Evolutionary conservation across 2,888 invertebrate genomes (phyloP), one percentile per base, ranked within the genome.

Genomic region (Strigamia maritima): DNA sequence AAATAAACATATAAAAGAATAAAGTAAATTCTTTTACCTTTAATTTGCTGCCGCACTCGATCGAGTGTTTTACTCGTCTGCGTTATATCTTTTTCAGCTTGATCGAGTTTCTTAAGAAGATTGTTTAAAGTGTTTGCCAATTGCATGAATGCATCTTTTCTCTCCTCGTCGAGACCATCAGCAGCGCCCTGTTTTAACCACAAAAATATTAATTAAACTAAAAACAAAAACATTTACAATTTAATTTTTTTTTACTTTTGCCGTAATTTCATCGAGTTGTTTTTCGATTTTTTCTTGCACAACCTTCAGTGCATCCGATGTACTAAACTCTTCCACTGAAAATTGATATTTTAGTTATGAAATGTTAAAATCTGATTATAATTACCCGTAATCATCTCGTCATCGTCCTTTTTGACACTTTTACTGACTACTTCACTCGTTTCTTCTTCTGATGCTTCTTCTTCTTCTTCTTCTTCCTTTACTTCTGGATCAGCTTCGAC

Each of bases 101-200:
- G 82, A 65, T 85, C 84, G 31, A 85, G 81, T 80, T 84, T 84
- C 70, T 83, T 81, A 35, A 85, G 81, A 24, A 85, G 81, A 44
- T 82, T 83, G 81, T 83, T 83, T n/a, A 85, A 80, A 74, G 82
- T 80, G 19, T 19, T 35, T n/a, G 84, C 82, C 8, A 86, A 81
- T 40, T 84, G 82, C 65, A 80, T 80, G 54, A 83, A 82, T 0
- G 84, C 83, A 76, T 81, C 80, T 19, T 81, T 81, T 76, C 81
- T 79, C 7, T 82, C 82, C 74, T 84, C 82, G 12, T 83, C 82
- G 49, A 54, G 60, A 12, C 79, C 78, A 24, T 75, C 49, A 22
- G 26, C 14, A 19, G 49, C 3, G 3, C 16, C 49, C 49, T 49
- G 14, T 49, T n/a, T 3, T 49, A 49, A 14, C 6, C n/a, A 70